phyloP scores from a whole-genome alignment of 2,888 invertebrate genomes.

The Iselma pallidipennis region DNA sequence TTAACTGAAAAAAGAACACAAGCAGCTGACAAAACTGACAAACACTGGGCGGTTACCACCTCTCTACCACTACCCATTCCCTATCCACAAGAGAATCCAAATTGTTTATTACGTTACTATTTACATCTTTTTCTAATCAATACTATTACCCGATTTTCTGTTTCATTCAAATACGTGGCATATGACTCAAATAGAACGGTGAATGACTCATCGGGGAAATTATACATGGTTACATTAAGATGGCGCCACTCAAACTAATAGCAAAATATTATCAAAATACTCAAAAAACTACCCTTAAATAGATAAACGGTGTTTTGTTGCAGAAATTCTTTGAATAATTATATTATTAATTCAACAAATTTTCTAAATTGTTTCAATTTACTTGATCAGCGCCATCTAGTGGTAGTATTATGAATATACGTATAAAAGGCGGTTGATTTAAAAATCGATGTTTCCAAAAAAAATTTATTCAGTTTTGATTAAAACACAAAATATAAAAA shows the following conservation, averaged over 20 bases:
- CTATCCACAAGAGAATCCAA: neutral
- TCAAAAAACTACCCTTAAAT: too few species aligned
- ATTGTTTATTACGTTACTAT: neutral
- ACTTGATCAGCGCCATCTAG: neutral
- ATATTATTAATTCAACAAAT: neutral
- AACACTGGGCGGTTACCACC: constrained; percentile 25
- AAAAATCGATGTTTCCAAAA: neutral
- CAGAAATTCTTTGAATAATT: neutral
- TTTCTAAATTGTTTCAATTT: neutral
- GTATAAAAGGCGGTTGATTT: neutral
- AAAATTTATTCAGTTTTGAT: neutral
- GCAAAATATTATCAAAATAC: too few species aligned
- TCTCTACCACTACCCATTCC: constrained; percentile 7
- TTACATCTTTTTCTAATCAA: neutral
- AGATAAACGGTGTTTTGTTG: too few species aligned
- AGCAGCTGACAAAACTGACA: constrained; percentile 19
- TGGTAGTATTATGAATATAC: neutral
- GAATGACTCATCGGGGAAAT: neutral
- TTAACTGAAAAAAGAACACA: constrained; percentile 20
- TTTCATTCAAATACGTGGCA: neutral
- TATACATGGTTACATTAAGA: neutral
- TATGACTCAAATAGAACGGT: neutral
- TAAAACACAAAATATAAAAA: neutral
- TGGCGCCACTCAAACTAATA: too few species aligned
- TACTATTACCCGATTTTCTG: neutral